These are phyloP conservation scores for Heliothis virescens DNA, from an alignment of 1,140 invertebrate genomes.

Conservation along the genomic window DNA sequence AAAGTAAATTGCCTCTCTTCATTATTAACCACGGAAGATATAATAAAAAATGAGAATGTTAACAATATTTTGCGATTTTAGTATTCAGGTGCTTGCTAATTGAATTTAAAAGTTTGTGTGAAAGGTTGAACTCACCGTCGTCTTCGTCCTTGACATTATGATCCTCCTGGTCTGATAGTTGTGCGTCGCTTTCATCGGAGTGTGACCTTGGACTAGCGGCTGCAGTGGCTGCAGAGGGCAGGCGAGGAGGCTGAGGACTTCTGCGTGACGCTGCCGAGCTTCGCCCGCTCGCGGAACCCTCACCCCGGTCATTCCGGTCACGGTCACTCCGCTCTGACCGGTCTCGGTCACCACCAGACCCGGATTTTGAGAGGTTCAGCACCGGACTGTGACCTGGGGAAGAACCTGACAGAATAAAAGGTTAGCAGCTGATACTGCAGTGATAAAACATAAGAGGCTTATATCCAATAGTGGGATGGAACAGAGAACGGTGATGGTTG, in stretches of 20 bases:
- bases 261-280: constrained; percentile 86
- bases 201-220: constrained; percentile 88
- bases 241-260: constrained; percentile 81
- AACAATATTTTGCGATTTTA: constrained; percentile 4
- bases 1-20: constrained; percentile 29
- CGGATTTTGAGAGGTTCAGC: constrained; percentile 95
- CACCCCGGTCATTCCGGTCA: constrained; percentile 84
- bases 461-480: not conserved
- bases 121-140: constrained; percentile 88
- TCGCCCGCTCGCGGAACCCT: constrained; percentile 86
- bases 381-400: constrained; percentile 96
- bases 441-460: not conserved
- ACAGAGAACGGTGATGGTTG: no score
- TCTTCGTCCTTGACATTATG: constrained; percentile 94
- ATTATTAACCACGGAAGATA: constrained; percentile 25
- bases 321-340: constrained; percentile 77
- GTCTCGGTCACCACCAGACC: constrained; percentile 88
- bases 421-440: constrained; percentile 1
- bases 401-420: constrained; percentile 87
- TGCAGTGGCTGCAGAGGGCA: constrained; percentile 79
- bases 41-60: constrained; percentile 17
- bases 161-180: constrained; percentile 90
- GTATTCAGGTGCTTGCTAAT: not conserved
- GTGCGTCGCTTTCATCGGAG: constrained; percentile 91
- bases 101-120: not conserved